Conservation (phyloP, 2,888 invertebrate species). For the Campaea margaritaria region DNA sequence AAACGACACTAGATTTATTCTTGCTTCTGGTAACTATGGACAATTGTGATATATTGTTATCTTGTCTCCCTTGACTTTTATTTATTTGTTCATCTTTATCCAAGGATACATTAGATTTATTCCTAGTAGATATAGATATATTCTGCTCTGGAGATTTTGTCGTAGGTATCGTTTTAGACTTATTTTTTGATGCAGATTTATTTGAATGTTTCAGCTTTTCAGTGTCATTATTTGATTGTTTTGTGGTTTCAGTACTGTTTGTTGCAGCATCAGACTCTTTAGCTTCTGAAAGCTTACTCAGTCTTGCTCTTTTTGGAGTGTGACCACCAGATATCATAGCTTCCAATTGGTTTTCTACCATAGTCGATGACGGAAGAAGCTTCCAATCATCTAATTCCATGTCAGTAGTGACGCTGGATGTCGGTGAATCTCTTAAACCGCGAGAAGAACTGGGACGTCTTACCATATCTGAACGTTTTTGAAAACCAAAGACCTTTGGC, state of each 20-base stretch:
- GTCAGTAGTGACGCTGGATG: constrained; percentile 65
- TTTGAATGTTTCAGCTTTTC: constrained; percentile 46
- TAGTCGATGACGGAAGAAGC: constrained; percentile 75
- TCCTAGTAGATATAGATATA: constrained; percentile 13
- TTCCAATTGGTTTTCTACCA: constrained; percentile 71
- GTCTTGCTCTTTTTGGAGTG: constrained; percentile 60
- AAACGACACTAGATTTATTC: constrained; percentile 11
- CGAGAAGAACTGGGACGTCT: constrained; percentile 43
- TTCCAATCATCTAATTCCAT: constrained; percentile 76
- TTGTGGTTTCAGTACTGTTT: constrained; percentile 41
- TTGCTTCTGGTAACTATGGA: constrained; percentile 26
- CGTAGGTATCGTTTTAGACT: constrained; percentile 12
- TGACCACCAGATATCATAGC: constrained; percentile 42
- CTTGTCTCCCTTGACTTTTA: constrained; percentile 1
- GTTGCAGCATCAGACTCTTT: constrained; percentile 48
- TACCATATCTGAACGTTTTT: constrained; percentile 49
- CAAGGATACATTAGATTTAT: constrained; percentile 5
- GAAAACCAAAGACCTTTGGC: constrained; percentile 64
- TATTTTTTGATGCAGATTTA: constrained; percentile 45
- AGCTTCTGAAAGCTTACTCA: constrained; percentile 57
- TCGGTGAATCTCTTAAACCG: constrained; percentile 54
- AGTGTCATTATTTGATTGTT: constrained; percentile 46
- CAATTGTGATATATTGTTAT: constrained; percentile 23
- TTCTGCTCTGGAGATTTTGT: constrained; percentile 26
- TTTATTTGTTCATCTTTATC: constrained; percentile 4